Conservation (phyloP, 2,797 vertebrate species). For the Mormyrops boulengeri region DNA sequence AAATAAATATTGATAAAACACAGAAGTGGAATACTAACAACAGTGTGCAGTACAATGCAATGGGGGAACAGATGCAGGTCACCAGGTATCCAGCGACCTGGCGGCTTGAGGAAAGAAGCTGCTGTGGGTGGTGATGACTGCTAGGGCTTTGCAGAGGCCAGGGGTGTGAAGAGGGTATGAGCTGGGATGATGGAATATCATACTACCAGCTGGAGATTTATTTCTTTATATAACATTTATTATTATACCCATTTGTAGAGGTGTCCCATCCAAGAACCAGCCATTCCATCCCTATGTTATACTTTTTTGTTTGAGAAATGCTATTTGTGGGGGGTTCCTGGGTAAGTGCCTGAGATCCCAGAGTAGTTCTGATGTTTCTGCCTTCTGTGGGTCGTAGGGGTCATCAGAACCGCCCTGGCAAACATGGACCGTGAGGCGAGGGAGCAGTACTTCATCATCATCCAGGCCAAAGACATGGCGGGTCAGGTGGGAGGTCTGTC, state of each 20-base stretch:
- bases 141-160: background rate
- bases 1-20: background rate
- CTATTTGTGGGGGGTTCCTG: background rate
- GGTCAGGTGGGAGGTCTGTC: constrained; percentile 86
- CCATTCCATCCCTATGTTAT: background rate
- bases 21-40: background rate
- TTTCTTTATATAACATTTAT: background rate
- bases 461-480: constrained; percentile 96
- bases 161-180: background rate
- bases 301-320: background rate
- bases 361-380: background rate
- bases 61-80: background rate
- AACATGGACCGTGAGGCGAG: constrained; percentile 86
- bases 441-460: constrained; percentile 79
- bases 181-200: background rate
- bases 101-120: background rate
- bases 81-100: background rate
- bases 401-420: constrained; percentile 83
- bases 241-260: background rate
- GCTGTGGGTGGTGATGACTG: background rate
- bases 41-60: background rate
- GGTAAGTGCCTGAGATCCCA: background rate
- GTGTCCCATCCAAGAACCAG: background rate
- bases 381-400: constrained; percentile 52
- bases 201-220: background rate